A percentile compares a stretch with the other conserved stretches of the same genome.
Evolutionary conservation across 2,888 invertebrate species (phyloP).

Genomic region (Miltochrista miniata): DNA sequence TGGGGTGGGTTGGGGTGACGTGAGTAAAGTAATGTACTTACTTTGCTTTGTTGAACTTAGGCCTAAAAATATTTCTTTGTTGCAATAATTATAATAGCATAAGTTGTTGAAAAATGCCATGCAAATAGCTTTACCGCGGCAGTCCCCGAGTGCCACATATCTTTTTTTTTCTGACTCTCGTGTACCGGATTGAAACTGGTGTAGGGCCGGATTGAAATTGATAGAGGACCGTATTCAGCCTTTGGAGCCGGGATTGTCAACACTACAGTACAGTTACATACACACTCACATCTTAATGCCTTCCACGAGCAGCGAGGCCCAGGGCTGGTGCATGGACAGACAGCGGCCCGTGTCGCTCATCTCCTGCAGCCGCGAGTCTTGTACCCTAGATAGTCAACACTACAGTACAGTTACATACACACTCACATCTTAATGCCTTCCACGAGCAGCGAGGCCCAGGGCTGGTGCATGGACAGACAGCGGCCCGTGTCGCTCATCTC

Average conservation of each 20-base stretch:
- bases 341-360: conserved; percentile 93
- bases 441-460: conserved; percentile 96
- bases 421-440: conserved; percentile 95
- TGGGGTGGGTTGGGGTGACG: too few relatives aligned
- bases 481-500: conserved; percentile 92
- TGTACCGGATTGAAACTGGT: conserved; percentile 86
- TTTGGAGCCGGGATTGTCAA: conserved; percentile 74
- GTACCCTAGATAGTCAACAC: too few relatives aligned
- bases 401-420: too few relatives aligned
- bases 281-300: conserved; percentile 94
- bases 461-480: conserved; percentile 98
- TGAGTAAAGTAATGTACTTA: too few relatives aligned
- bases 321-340: conserved; percentile 98
- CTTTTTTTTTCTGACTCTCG: too few relatives aligned
- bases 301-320: conserved; percentile 95
- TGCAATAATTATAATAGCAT: too few relatives aligned
- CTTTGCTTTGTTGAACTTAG: too few relatives aligned
- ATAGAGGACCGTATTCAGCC: conserved; percentile 93
- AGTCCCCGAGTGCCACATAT: too few relatives aligned
- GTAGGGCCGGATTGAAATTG: conserved; percentile 97
- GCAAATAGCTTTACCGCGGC: too few relatives aligned
- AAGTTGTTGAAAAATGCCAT: too few relatives aligned
- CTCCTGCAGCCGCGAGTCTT: conserved; percentile 82
- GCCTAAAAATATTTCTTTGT: too few relatives aligned
- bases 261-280: too few relatives aligned